These are phyloP conservation scores for Peribatodes rhomboidaria DNA, from an alignment of 2,888 invertebrate species.

Conservation along the genomic window DNA sequence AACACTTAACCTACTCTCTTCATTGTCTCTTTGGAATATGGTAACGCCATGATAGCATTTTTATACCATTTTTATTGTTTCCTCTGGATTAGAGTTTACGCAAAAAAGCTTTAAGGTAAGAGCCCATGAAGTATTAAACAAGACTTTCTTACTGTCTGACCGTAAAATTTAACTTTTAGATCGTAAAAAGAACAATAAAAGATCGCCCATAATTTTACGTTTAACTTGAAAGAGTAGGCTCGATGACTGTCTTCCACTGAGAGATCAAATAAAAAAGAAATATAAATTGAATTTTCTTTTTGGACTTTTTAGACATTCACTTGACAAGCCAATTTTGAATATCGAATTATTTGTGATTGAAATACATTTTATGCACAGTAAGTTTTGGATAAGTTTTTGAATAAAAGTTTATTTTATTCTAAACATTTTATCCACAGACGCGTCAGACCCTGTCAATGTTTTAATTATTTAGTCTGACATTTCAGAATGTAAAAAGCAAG, in stretches of 20 bases:
- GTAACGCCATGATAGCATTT: constrained; percentile 18
- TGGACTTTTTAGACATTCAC: background rate
- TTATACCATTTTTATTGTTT: constrained; percentile 33
- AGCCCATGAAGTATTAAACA: constrained; percentile 35
- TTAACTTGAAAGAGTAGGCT: constrained; percentile 21
- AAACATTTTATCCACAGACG: too few relatives aligned
- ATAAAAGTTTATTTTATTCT: too few relatives aligned
- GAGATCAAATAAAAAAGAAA: constrained; percentile 9
- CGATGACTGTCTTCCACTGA: constrained; percentile 21
- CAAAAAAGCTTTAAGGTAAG: constrained; percentile 35
- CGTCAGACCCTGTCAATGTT: too few relatives aligned
- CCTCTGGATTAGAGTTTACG: constrained; percentile 25
- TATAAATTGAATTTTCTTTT: background rate
- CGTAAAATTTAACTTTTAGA: constrained; percentile 35
- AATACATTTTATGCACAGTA: too few relatives aligned
- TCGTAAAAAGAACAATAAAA: constrained; percentile 39
- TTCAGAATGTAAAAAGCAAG: too few relatives aligned
- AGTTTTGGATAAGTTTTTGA: too few relatives aligned
- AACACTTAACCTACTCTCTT: background rate
- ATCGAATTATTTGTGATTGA: too few relatives aligned
- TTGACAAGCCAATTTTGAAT: too few relatives aligned
- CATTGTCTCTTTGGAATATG: constrained; percentile 17
- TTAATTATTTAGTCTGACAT: too few relatives aligned
- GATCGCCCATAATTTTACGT: constrained; percentile 30
- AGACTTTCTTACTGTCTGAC: constrained; percentile 22